These are phyloP conservation scores for Ellobium chinense DNA, from an alignment of 2,888 invertebrate genomes.

Conservation along the genomic window DNA sequence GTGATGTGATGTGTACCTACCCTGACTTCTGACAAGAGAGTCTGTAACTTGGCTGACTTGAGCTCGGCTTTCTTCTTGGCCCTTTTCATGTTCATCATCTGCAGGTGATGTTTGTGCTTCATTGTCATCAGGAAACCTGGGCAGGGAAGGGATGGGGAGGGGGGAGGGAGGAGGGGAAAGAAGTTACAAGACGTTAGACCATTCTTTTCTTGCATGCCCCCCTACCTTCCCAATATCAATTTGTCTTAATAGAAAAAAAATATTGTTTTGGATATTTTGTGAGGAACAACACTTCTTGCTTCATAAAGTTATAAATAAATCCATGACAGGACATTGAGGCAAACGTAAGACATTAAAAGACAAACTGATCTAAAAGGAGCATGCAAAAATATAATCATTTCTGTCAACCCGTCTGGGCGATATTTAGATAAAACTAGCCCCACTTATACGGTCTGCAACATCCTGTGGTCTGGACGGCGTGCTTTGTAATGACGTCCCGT, in stretches of 20 bases:
- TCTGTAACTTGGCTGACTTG: conserved; percentile 59
- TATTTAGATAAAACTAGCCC: too few relatives aligned
- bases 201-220: too few relatives aligned
- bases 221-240: too few relatives aligned
- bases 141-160: neutral
- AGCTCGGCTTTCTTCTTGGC: conserved; percentile 63
- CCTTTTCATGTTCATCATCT: conserved; percentile 62
- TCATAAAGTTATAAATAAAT: neutral
- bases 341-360: too few relatives aligned
- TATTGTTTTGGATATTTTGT: too few relatives aligned
- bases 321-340: too few relatives aligned
- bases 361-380: too few relatives aligned
- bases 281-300: neutral
- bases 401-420: too few relatives aligned
- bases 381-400: too few relatives aligned
- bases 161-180: neutral
- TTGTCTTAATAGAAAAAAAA: neutral
- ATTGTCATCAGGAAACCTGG: conserved; percentile 67
- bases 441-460: too few relatives aligned
- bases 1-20: conserved; percentile 51
- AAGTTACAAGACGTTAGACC: neutral
- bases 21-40: conserved; percentile 61
- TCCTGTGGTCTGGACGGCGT: too few relatives aligned
- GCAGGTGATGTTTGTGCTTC: conserved; percentile 67
- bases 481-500: too few relatives aligned